Evolutionary conservation across 2,888 invertebrate species (phyloP).

Genomic region (Eupelmus urozonus): DNA sequence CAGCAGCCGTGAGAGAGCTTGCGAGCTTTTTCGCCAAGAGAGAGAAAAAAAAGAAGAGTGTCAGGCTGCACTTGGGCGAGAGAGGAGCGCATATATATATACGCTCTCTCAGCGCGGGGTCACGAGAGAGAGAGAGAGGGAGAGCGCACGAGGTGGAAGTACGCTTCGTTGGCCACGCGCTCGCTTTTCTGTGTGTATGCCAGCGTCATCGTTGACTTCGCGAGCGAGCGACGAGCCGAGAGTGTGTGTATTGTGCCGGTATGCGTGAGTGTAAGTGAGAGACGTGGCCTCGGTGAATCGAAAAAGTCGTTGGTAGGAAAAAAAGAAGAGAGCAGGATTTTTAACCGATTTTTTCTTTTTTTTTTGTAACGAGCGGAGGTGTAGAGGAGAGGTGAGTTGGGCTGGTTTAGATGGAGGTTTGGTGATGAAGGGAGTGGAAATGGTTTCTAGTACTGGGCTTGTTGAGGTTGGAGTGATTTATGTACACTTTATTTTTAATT

Average conservation of each 20-base stretch:
- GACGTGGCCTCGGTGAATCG: constrained; percentile 48
- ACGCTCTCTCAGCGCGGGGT: constrained; percentile 63
- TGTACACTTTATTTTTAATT: too few species aligned
- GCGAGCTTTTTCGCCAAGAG: constrained; percentile 2
- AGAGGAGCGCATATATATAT: background rate
- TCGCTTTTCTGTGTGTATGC: constrained; percentile 31
- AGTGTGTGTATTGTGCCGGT: background rate
- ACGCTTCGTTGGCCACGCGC: constrained; percentile 74
- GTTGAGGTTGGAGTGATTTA: too few species aligned
- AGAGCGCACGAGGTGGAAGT: constrained; percentile 74
- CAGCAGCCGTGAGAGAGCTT: background rate
- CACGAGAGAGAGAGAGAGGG: constrained; percentile 62
- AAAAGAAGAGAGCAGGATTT: constrained; percentile 13
- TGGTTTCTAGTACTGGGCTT: too few species aligned
- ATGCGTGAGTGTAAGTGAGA: background rate
- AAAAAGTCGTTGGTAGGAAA: constrained; percentile 33
- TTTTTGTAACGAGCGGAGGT: background rate
- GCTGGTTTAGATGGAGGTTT: too few species aligned
- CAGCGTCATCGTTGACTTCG: constrained; percentile 12
- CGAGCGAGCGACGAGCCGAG: background rate
- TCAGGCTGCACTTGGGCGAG: background rate
- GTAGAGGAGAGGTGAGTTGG: background rate
- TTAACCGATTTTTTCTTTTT: background rate
- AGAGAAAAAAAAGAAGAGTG: constrained; percentile 9
- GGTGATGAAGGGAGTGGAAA: too few species aligned